A percentile compares a stretch with the other conserved stretches of the same genome.
phyloP scores from a whole-genome alignment of 2,797 vertebrate genomes.

The Psittacula derbiana region DNA sequence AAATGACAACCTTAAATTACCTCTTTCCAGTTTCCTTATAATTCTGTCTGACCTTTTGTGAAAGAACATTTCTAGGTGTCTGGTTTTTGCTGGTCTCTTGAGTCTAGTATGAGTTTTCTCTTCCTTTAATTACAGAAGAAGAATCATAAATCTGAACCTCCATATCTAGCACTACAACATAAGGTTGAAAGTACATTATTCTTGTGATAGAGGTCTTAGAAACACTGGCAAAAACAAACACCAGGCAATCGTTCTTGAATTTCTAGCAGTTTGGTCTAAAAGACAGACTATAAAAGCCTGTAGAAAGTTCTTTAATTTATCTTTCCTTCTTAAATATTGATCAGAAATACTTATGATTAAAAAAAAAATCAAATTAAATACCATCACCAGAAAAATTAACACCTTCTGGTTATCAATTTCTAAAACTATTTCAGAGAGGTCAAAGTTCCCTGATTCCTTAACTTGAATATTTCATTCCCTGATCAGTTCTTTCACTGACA shows the following conservation, averaged over 20 bases:
- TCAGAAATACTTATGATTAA: background rate
- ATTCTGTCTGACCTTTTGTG: background rate
- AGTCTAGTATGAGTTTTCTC: background rate
- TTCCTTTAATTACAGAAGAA: background rate
- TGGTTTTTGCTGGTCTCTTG: background rate
- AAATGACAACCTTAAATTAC: background rate
- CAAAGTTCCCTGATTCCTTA: background rate
- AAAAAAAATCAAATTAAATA: background rate
- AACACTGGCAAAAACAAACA: background rate
- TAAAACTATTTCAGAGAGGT: background rate
- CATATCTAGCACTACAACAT: background rate
- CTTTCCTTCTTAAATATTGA: background rate
- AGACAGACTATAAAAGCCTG: background rate
- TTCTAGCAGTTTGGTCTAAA: background rate
- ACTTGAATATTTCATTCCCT: background rate
- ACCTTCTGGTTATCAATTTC: background rate
- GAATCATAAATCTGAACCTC: background rate
- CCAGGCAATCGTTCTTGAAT: background rate
- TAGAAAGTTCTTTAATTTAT: background rate
- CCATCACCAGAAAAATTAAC: background rate
- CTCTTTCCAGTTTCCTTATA: background rate
- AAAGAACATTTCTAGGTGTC: background rate
- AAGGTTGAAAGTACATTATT: background rate
- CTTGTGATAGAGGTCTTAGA: background rate
- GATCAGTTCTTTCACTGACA: background rate